Base-by-base conservation (phyloP, 2,888 invertebrate species). In the Linnaemya vulpina region DNA sequence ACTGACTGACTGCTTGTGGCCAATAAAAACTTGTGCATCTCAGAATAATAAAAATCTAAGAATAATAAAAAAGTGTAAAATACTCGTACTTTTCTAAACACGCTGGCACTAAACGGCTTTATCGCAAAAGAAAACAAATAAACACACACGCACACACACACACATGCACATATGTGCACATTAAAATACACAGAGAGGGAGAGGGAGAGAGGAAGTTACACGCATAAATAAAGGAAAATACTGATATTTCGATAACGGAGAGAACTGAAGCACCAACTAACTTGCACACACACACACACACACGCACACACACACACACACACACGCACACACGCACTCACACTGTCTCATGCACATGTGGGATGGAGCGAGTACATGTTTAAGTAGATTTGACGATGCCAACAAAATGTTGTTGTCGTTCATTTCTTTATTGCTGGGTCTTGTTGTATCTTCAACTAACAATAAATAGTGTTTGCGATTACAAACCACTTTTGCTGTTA, bases 381-480 rank as follows among this genome's bases (percentile, higher is more conserved):
- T 58, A 65, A 82, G 65, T 65, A 65, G 85, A 82, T 82, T 85
- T 82, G 82, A 85, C 82, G 82, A 82, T 85, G 85, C 82, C 82
- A 85, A 85, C 82, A 85, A 85, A 85, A 82, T 85, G 85, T 78
- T 63, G 62, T 79, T 46, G 62, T 11, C 8, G 10, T 78, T 70
- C 22, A 51, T 51, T 80, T 30, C 8, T 20, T 55, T 25, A 40
- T 43, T 71, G 46, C 65, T 74, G 51, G 51, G 30, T 55, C 20
- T 75, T 43, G 13, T 49, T 55, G 74, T 80, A 67, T 70, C 76
- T 77, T 83, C 77, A 77, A 83, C 82, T 51, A 77, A 77, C 82
- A 77, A 71, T 85, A 79, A 85, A 85, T 85, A 75, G 85, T 75
- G 85, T 79, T 85, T 82, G 75, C 53, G 85, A 85, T 85, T 85